Base-by-base conservation (phyloP, 1,140 invertebrate genomes). In the Philotrypesis tridentata region DNA sequence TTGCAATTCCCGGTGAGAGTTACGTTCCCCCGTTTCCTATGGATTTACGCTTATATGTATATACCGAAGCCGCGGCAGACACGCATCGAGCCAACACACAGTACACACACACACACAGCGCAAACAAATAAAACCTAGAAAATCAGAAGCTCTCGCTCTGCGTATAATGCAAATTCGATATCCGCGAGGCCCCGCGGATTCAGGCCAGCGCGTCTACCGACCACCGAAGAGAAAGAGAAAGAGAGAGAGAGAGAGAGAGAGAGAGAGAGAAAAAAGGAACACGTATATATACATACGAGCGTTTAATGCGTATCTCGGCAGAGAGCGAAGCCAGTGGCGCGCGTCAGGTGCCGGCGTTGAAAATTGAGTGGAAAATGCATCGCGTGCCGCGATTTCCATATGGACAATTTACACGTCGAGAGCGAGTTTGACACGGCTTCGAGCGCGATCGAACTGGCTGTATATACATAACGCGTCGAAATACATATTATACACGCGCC, bases 91-190 rank as follows among this genome's bases (percentile, higher is more conserved):
- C n/a, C n/a, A n/a, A n/a, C n/a, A n/a, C n/a, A n/a, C n/a, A n/a
- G n/a, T n/a, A n/a, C n/a, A n/a, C n/a, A n/a, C n/a, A n/a, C n/a
- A n/a, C n/a, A n/a, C n/a, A n/a, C n/a, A n/a, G n/a, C n/a, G n/a
- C n/a, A n/a, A n/a, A n/a, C n/a, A n/a, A n/a, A n/a, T n/a, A n/a
- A n/a, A n/a, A n/a, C n/a, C n/a, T n/a, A 8, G 63, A 67, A 67
- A 67, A 67, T 11, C 63, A 12, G 25, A 63, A 68, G 67, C 4
- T 17, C 21, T 6, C 48, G 48, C 4, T n/a, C 4, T 37, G 14
- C 48, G 21, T 21, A 68, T 31, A 68, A 68, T 68, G 67, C 67
- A 68, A 68, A 68, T 68, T 31, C 31, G 7, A n/a, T 21, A 37
- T 21, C 17, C 29, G 11, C 25, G 17, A 8, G 65, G 11, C 12